Evolutionary conservation across 2,113 vertebrate species (phyloP).

Genomic region (Pyxicephalus adspersus): DNA sequence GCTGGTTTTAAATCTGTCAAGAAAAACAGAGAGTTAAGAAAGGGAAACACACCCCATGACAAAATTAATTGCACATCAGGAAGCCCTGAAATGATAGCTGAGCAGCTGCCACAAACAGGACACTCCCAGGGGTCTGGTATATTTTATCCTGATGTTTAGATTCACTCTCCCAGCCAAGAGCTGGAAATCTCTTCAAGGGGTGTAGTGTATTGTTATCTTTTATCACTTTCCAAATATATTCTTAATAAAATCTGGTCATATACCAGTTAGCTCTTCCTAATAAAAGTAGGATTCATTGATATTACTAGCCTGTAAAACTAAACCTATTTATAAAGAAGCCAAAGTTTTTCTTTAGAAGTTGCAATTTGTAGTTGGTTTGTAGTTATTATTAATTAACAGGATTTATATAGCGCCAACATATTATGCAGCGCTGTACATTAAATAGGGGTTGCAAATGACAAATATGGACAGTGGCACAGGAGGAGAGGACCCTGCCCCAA

Average conservation of each 20-base stretch:
- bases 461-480: too few relatives aligned
- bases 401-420: too few relatives aligned
- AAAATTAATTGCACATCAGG: slow-evolving; percentile 38
- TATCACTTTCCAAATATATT: slow-evolving; percentile 20
- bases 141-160: slow-evolving; percentile 11
- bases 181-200: background rate
- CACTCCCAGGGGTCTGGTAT: slow-evolving; percentile 22
- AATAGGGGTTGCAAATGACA: too few relatives aligned
- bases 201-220: slow-evolving; percentile 8
- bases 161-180: slow-evolving; percentile 8
- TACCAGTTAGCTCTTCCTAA: background rate
- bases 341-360: too few relatives aligned
- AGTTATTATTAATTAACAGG: too few relatives aligned
- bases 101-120: slow-evolving; percentile 25
- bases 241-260: background rate
- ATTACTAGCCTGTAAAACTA: background rate
- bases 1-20: slow-evolving; percentile 2
- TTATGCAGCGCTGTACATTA: too few relatives aligned
- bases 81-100: slow-evolving; percentile 24
- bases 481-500: too few relatives aligned
- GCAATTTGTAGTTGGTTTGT: too few relatives aligned
- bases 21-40: slow-evolving; percentile 29
- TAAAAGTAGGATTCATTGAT: background rate
- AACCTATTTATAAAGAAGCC: too few relatives aligned
- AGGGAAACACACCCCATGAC: slow-evolving; percentile 38